Evolutionary conservation across 2,113 vertebrate genomes (phyloP).

Genomic region (Mola mola): DNA sequence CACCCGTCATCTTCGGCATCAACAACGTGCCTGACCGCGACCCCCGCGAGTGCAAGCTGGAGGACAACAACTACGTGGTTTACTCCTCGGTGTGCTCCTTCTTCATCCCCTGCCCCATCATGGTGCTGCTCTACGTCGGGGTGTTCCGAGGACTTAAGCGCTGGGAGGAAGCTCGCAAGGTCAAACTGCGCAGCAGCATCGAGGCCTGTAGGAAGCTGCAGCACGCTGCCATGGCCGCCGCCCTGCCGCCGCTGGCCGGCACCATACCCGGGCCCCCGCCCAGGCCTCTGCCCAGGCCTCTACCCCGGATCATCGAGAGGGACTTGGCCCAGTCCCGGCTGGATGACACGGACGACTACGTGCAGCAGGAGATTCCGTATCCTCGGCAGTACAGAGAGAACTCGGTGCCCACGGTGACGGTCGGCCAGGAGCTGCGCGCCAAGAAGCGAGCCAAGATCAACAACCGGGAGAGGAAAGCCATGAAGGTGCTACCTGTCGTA

Average conservation of each 20-base stretch:
- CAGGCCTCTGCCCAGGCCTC: constrained; percentile 70
- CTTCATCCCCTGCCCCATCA: constrained; percentile 94
- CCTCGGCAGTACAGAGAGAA: constrained; percentile 78
- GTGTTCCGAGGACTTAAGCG: constrained; percentile 87
- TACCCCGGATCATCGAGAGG: constrained; percentile 75
- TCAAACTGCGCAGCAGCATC: constrained; percentile 85
- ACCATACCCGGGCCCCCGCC: constrained; percentile 66
- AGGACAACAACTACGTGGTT: constrained; percentile 90
- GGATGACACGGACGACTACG: constrained; percentile 68
- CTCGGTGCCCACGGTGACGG: constrained; percentile 78
- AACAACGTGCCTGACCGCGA: constrained; percentile 87
- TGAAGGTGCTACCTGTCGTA: constrained; percentile 90
- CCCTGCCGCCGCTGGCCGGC: constrained; percentile 57
- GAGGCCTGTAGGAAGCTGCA: constrained; percentile 80
- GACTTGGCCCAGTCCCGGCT: constrained; percentile 70
- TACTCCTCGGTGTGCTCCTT: constrained; percentile 96
- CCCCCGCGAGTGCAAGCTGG: constrained; percentile 88
- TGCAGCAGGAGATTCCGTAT: constrained; percentile 69
- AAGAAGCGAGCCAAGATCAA: constrained; percentile 88
- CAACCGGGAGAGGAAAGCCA: constrained; percentile 90
- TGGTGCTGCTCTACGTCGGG: constrained; percentile 92
- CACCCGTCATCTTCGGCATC: constrained; percentile 91
- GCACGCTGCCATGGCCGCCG: constrained; percentile 62
- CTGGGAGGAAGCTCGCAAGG: constrained; percentile 87
- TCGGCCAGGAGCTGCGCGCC: constrained; percentile 48